Conservation (phyloP, 2,113 vertebrate species). For the Bothrops jararaca region DNA sequence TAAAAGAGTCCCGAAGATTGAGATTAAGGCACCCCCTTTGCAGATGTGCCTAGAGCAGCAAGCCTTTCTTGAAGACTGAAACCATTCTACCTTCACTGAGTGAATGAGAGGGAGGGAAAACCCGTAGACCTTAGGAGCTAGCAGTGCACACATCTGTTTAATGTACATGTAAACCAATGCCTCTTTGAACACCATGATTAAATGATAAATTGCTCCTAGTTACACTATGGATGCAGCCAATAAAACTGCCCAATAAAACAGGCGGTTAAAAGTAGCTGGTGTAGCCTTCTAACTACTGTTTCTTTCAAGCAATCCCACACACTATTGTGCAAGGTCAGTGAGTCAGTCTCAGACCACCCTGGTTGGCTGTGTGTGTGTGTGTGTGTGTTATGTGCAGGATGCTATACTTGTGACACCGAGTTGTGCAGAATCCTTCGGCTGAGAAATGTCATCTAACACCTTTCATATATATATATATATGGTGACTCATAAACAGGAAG, state of each 20-base stretch:
- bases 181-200: constrained; percentile 28
- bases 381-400: neutral
- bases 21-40: neutral
- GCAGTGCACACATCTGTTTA: constrained; percentile 40
- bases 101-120: constrained; percentile 16
- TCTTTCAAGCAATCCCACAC: constrained; percentile 72
- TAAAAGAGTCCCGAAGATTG: neutral
- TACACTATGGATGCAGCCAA: constrained; percentile 35
- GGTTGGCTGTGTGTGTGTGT: constrained; percentile 47
- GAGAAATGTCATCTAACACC: constrained; percentile 84
- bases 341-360: constrained; percentile 79
- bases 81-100: neutral
- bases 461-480: constrained; percentile 73
- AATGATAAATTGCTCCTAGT: constrained; percentile 22
- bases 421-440: constrained; percentile 74
- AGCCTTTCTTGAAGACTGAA: neutral
- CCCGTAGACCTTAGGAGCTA: neutral
- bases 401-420: constrained; percentile 66
- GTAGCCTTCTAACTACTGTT: constrained; percentile 76
- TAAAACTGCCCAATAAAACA: constrained; percentile 45
- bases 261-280: constrained; percentile 41
- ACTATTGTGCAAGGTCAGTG: constrained; percentile 73
- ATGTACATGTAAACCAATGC: constrained; percentile 11
- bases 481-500: constrained; percentile 85
- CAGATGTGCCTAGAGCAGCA: neutral